Evolutionary conservation across 2,888 invertebrate species (phyloP).

Genomic region (Calameuta filiformis): DNA sequence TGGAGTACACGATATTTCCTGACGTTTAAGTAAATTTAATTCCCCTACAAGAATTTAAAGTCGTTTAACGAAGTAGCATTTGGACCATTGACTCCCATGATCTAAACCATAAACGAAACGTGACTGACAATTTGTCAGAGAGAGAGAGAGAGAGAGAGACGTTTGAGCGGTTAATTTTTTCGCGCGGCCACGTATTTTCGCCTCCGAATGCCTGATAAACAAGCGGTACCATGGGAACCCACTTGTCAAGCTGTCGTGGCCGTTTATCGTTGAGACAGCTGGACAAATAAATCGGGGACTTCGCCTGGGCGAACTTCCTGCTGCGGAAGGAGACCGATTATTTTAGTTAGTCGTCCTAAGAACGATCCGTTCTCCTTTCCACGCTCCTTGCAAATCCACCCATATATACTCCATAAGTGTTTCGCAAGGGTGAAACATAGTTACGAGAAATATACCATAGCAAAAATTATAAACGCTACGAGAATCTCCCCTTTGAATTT

Average conservation of each 20-base stretch:
- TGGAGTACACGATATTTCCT: background rate
- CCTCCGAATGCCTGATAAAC: constrained; percentile 17
- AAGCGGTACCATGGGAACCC: constrained; percentile 26
- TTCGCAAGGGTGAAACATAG: background rate
- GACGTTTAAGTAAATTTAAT: background rate
- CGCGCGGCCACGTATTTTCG: background rate
- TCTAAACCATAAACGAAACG: background rate
- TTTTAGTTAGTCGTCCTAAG: background rate
- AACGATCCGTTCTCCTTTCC: background rate
- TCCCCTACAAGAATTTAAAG: background rate
- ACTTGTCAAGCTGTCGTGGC: constrained; percentile 13
- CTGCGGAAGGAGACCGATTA: background rate
- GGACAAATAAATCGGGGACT: background rate
- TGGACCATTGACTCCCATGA: background rate
- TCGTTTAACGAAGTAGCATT: background rate
- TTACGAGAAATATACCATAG: background rate
- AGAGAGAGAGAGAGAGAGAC: background rate
- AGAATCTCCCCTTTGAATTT: background rate
- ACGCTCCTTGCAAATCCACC: background rate
- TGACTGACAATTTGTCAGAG: background rate
- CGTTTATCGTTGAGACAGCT: background rate
- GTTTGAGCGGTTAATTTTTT: background rate
- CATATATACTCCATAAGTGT: background rate
- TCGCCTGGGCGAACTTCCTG: background rate
- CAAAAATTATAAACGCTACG: background rate